Evolutionary conservation across 2,797 vertebrate genomes (phyloP), one percentile per base, ranked within the genome.

Genomic region (Alcedo quadribrachys): DNA sequence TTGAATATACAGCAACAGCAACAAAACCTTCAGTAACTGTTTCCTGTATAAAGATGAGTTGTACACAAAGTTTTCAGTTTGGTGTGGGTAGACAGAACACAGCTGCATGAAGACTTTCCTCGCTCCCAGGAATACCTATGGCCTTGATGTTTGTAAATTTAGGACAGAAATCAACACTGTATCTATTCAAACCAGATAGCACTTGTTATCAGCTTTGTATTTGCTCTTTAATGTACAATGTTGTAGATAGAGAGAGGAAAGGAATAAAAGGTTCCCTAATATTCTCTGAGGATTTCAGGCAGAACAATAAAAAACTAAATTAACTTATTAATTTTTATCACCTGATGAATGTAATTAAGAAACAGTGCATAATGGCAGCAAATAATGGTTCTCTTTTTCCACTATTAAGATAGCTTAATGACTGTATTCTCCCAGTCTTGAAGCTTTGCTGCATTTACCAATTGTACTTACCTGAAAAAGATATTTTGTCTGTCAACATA

Each of bases 311-410:
- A 95, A 91, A 95, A 24, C 43, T 86, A 95, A 97, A 97, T 96
- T 92, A 94, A 93, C 85, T 89, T 93, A 85, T 91, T 96, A 69
- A 62, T 95, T 96, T 94, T 96, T 95, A 96, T 97, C 94, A 96
- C 90, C 89, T 96, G 95, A 95, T 89, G 88, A 97, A 93, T 57
- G 89, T 96, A 97, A 97, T 97, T 97, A 97, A 92, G 91, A 97
- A 97, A 95, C 92, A 97, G 95, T 22, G 20, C 83, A 94, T 93
- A 97, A 97, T 96, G 96, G 97, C 94, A 97, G 96, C 93, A 95
- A 97, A 97, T 97, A 97, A 97, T 96, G 92, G 75, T 91, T 91
- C 92, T 94, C 87, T 96, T 96, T 95, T 79, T 3, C 67, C 60
- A 28, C 81, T 92, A 95, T 97, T 97, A 96, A 96, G 83, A 63